phyloP scores from a whole-genome alignment of 2,797 vertebrate genomes.

The Meriones psammophilus region DNA sequence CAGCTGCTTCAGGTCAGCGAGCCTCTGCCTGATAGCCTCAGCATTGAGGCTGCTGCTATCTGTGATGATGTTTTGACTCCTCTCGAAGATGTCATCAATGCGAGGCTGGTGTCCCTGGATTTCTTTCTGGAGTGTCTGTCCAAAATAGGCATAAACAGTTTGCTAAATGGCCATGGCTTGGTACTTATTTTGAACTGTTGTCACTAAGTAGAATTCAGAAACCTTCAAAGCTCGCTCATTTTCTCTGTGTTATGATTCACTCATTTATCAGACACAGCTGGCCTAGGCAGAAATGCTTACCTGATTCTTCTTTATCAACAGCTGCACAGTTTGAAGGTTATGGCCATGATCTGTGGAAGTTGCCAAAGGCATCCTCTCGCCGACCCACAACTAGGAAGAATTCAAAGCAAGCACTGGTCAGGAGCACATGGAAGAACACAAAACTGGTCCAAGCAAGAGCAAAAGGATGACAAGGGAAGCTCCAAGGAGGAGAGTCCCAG shows the following conservation, averaged over 20 bases:
- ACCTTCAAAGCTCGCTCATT: background rate
- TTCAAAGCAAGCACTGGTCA: constrained; percentile 50
- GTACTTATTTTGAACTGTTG: background rate
- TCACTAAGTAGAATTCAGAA: background rate
- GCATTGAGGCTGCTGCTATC: constrained; percentile 90
- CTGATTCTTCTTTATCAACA: constrained; percentile 99
- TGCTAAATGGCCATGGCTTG: background rate
- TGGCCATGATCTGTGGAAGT: constrained; percentile 97
- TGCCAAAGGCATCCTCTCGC: constrained; percentile 97
- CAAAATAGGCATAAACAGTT: background rate
- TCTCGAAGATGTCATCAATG: constrained; percentile 96
- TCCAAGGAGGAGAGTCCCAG: rapidly evolving
- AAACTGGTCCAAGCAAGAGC: background rate
- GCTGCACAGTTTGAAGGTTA: constrained; percentile 98
- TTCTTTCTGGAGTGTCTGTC: constrained; percentile 98
- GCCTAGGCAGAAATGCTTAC: constrained; percentile 84
- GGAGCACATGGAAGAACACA: background rate
- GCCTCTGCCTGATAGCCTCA: constrained; percentile 92
- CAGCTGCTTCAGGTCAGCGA: constrained; percentile 92
- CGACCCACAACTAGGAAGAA: constrained; percentile 95
- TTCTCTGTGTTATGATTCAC: background rate
- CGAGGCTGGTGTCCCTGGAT: constrained; percentile 99
- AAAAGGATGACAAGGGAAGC: background rate
- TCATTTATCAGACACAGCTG: background rate
- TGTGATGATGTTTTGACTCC: constrained; percentile 93